Evolutionary conservation across 2,888 invertebrate species (phyloP).

Genomic region (Morpho helenor): DNA sequence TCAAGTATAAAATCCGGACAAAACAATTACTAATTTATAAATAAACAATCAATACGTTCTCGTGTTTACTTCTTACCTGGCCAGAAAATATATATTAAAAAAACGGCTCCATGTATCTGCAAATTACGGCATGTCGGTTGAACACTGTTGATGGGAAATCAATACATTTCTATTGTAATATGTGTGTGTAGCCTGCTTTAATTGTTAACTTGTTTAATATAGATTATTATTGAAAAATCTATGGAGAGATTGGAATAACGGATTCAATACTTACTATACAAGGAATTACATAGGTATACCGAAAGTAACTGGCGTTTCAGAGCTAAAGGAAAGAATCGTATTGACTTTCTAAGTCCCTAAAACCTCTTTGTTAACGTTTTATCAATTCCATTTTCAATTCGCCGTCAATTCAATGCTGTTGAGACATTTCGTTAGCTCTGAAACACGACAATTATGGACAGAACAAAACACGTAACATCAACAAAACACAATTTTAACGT

Average conservation of each 20-base stretch:
- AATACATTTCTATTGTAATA: slow-evolving; percentile 77
- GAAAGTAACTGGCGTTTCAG: slow-evolving; percentile 50
- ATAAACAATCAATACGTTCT: slow-evolving; percentile 34
- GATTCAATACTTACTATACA: slow-evolving; percentile 73
- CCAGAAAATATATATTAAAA: slow-evolving; percentile 62
- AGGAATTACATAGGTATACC: slow-evolving; percentile 51
- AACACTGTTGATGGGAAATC: slow-evolving; percentile 71
- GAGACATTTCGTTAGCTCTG: slow-evolving; percentile 47
- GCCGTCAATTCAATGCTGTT: slow-evolving; percentile 38
- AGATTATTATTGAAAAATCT: slow-evolving; percentile 65
- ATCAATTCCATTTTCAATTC: slow-evolving; percentile 49
- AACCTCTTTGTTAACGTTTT: slow-evolving; percentile 20
- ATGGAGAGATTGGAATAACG: slow-evolving; percentile 74
- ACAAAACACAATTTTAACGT: slow-evolving; percentile 70
- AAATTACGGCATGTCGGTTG: slow-evolving; percentile 74
- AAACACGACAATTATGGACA: slow-evolving; percentile 50
- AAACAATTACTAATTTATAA: slow-evolving; percentile 37
- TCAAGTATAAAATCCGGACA: slow-evolving; percentile 71
- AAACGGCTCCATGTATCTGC: slow-evolving; percentile 75
- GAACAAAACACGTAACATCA: slow-evolving; percentile 70
- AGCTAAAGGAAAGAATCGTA: slow-evolving; percentile 36
- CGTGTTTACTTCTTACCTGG: slow-evolving; percentile 44
- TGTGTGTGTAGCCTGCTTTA: slow-evolving; percentile 74
- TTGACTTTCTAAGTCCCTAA: background rate
- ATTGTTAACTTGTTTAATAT: slow-evolving; percentile 48